Conservation (phyloP, 2,888 invertebrate species). For the Synanthedon tipuliformis region DNA sequence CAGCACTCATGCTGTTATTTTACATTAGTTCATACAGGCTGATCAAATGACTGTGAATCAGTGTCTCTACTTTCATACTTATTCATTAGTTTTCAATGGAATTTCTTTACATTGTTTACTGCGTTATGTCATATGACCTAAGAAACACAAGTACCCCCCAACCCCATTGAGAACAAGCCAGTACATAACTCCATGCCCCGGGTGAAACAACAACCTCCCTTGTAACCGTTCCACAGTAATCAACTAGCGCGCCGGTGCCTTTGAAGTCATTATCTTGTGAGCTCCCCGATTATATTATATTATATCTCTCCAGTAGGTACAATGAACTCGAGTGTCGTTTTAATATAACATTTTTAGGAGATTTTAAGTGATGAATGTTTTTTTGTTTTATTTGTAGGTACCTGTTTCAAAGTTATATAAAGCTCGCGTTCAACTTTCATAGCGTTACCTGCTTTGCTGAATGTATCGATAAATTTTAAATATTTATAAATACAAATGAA, state of each 20-base stretch:
- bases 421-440: too few relatives aligned
- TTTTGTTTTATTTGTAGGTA: neutral
- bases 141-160: neutral
- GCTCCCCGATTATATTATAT: slow-evolving; percentile 22
- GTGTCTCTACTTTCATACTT: too few relatives aligned
- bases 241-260: slow-evolving; percentile 15
- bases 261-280: slow-evolving; percentile 20
- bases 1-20: too few relatives aligned
- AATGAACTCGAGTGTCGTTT: neutral
- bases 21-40: too few relatives aligned
- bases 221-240: slow-evolving; percentile 10
- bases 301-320: slow-evolving; percentile 6
- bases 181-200: neutral
- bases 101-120: too few relatives aligned
- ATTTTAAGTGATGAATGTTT: neutral
- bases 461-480: too few relatives aligned
- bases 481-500: too few relatives aligned
- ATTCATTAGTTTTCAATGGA: too few relatives aligned
- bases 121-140: too few relatives aligned
- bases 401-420: too few relatives aligned
- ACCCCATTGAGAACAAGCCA: neutral
- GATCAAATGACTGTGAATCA: too few relatives aligned
- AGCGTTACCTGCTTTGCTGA: too few relatives aligned
- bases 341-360: neutral
- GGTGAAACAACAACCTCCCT: neutral